These are phyloP conservation scores for Acanthurus leucopareius DNA, from an alignment of 2,797 vertebrate genomes.

Conservation along the genomic window DNA sequence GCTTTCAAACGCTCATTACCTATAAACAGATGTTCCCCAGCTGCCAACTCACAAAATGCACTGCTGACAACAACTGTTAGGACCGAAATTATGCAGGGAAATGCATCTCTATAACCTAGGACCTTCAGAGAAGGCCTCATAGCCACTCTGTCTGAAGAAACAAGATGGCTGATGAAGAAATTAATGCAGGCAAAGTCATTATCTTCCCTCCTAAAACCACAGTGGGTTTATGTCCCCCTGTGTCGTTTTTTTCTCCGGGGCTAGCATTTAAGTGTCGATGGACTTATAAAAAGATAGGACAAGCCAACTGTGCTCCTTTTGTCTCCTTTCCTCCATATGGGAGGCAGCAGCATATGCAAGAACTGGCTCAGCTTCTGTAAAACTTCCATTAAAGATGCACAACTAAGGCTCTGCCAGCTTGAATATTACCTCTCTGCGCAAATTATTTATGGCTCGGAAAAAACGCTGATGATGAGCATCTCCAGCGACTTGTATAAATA, in stretches of 20 bases:
- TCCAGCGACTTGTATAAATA: slow-evolving; percentile 83
- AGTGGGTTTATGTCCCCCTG: slow-evolving; percentile 88
- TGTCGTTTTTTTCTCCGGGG: slow-evolving; percentile 85
- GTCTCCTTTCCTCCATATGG: slow-evolving; percentile 86
- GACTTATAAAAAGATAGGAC: slow-evolving; percentile 86
- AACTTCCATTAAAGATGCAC: slow-evolving; percentile 92
- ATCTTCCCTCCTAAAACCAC: slow-evolving; percentile 86
- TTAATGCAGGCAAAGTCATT: slow-evolving; percentile 88
- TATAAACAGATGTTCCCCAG: slow-evolving; percentile 88
- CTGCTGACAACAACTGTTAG: slow-evolving; percentile 83
- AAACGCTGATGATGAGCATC: slow-evolving; percentile 86
- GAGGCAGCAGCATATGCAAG: slow-evolving; percentile 86
- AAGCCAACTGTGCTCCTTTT: slow-evolving; percentile 87
- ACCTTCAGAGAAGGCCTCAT: slow-evolving; percentile 83
- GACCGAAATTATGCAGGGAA: slow-evolving; percentile 78
- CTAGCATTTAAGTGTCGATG: slow-evolving; percentile 86
- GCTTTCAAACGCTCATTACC: slow-evolving; percentile 83
- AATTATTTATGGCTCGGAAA: slow-evolving; percentile 90
- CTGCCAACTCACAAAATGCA: slow-evolving; percentile 80
- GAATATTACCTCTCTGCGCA: slow-evolving; percentile 90
- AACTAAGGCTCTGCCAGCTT: slow-evolving; percentile 91
- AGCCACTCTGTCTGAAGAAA: slow-evolving; percentile 87
- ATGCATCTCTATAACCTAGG: slow-evolving; percentile 78
- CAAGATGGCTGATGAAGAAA: slow-evolving; percentile 89
- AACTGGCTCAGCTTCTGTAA: slow-evolving; percentile 89